These are phyloP conservation scores for Sarcophaga peregrina DNA, from an alignment of 1,140 invertebrate species.

Conservation along the genomic window DNA sequence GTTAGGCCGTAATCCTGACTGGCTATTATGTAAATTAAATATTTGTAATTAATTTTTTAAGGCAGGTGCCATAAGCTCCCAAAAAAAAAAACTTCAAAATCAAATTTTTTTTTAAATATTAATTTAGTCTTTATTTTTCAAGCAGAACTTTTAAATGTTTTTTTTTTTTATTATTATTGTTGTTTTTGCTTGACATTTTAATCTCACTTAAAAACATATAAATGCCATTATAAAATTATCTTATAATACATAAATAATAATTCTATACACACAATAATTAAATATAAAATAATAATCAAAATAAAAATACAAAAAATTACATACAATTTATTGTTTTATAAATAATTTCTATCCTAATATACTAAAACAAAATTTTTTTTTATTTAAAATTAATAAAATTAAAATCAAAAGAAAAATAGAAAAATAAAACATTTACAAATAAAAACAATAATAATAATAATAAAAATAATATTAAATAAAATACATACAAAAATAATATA, in stretches of 20 bases:
- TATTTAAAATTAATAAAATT: not conserved
- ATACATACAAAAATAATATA: not conserved
- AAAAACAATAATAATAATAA: too few relatives aligned
- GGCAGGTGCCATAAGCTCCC: too few relatives aligned
- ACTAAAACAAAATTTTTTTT: too few relatives aligned
- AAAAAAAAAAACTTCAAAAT: not conserved
- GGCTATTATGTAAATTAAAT: too few relatives aligned
- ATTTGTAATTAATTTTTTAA: too few relatives aligned
- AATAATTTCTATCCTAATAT: not conserved
- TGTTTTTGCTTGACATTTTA: too few relatives aligned
- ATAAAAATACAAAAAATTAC: not conserved
- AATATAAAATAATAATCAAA: not conserved
- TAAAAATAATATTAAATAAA: not conserved
- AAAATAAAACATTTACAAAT: not conserved
- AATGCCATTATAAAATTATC: not conserved
- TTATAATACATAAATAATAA: constrained; percentile 16
- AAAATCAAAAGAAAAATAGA: not conserved
- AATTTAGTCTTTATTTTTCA: constrained; percentile 16
- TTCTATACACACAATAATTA: constrained; percentile 15
- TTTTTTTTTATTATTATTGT: not conserved
- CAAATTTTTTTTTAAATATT: not conserved
- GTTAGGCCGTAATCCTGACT: too few relatives aligned
- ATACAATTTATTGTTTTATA: not conserved
- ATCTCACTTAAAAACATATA: not conserved
- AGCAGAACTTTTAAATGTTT: not conserved